Evolutionary conservation across 2,888 invertebrate genomes (phyloP).

Genomic region (Himalopsyche tibetana): DNA sequence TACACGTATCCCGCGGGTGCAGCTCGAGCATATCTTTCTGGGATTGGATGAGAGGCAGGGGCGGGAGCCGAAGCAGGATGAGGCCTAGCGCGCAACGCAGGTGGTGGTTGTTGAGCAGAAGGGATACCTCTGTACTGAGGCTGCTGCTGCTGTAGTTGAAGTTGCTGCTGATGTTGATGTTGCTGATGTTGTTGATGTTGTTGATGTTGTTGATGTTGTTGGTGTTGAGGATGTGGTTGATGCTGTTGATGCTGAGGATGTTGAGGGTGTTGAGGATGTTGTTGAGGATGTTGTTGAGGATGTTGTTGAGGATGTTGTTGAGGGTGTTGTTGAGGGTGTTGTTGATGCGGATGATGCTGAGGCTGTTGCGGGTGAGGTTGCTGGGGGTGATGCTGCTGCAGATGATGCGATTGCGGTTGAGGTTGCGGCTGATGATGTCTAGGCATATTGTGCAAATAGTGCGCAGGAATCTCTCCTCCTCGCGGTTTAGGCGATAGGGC

Average conservation of each 20-base stretch:
- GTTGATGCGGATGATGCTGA: conserved; percentile 67
- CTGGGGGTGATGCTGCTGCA: conserved; percentile 68
- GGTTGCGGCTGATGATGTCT: conserved; percentile 74
- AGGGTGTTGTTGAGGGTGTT: conserved; percentile 64
- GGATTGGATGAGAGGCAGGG: conserved; percentile 73
- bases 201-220: conserved; percentile 67
- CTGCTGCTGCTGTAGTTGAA: conserved; percentile 68
- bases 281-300: conserved; percentile 69
- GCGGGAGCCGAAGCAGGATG: conserved; percentile 67
- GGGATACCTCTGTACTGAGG: conserved; percentile 67
- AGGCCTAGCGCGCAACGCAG: conserved; percentile 66
- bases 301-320: conserved; percentile 67
- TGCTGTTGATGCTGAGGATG: conserved; percentile 67
- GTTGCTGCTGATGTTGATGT: conserved; percentile 71
- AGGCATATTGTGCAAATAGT: conserved; percentile 77
- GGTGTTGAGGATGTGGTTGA: conserved; percentile 67
- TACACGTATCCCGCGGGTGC: conserved; percentile 72
- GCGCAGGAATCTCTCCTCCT: conserved; percentile 75
- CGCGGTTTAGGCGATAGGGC: conserved; percentile 79
- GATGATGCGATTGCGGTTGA: conserved; percentile 69
- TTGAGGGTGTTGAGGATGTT: conserved; percentile 68
- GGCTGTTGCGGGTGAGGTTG: conserved; percentile 67
- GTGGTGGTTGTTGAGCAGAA: conserved; percentile 62
- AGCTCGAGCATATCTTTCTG: conserved; percentile 71
- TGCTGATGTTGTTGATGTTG: conserved; percentile 68